These are phyloP conservation scores for Recurvirostra avosetta DNA, from an alignment of 2,113 vertebrate genomes.

Conservation along the genomic window DNA sequence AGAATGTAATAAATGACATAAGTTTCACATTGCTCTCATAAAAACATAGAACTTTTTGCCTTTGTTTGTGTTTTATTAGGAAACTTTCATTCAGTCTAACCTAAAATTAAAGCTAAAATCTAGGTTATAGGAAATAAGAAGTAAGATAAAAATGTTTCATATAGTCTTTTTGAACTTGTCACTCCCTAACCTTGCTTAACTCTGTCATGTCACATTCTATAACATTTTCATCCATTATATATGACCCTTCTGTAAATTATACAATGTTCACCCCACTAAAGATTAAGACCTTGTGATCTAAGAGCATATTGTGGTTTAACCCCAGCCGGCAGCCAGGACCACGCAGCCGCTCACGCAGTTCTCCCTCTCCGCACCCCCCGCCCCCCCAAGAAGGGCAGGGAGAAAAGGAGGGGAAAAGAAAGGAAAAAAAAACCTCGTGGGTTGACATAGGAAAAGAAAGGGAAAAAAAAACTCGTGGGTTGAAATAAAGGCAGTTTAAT, in stretches of 20 bases:
- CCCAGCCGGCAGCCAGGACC: not conserved
- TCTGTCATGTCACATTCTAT: not conserved
- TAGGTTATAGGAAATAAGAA: not conserved
- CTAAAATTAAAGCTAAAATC: not conserved
- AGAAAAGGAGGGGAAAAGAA: not conserved
- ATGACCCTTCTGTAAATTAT: not conserved
- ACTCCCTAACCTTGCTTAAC: not conserved
- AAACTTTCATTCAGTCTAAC: not conserved
- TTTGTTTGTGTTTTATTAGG: not conserved
- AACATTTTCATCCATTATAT: conserved; percentile 14
- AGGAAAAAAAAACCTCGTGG: not conserved
- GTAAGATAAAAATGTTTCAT: not conserved
- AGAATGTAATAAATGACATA: not conserved
- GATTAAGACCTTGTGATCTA: not conserved
- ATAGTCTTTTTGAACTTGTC: not conserved
- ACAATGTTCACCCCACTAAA: not conserved
- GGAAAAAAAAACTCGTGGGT: not conserved
- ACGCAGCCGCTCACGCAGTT: not conserved
- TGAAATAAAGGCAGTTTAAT: not conserved
- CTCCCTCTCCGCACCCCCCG: too few relatives aligned
- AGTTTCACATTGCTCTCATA: not conserved
- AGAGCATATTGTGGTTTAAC: not conserved
- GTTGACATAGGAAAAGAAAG: not conserved
- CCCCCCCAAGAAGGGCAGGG: not conserved
- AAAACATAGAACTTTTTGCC: not conserved